Percentiles rank a stretch among this genome's conserved stretches.
Evolutionary conservation across 2,797 vertebrate species (phyloP).

Genomic region (Enteromius treurensis): DNA sequence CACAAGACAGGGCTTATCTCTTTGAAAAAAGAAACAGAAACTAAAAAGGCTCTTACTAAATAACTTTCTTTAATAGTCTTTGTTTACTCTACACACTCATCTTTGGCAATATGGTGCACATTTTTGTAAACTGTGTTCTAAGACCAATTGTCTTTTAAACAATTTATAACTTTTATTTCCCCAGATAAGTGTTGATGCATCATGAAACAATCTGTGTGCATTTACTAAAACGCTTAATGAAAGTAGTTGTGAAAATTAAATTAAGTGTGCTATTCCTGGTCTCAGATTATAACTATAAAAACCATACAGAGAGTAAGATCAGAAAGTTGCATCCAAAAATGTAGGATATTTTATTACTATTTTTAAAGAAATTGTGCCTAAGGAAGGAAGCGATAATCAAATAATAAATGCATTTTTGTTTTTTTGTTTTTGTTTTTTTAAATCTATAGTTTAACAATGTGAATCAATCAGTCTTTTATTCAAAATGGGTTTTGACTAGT

Average conservation of each 20-base stretch:
- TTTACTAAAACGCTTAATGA: not conserved
- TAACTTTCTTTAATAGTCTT: not conserved
- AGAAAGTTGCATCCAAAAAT: not conserved
- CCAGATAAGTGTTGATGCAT: not conserved
- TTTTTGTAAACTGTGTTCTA: not conserved
- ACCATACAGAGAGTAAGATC: not conserved
- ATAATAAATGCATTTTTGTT: not conserved
- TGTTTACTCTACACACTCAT: not conserved
- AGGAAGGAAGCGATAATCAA: not conserved
- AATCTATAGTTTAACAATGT: not conserved
- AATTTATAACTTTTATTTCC: not conserved
- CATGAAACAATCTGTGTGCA: not conserved
- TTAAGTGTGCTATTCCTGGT: not conserved
- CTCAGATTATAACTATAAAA: not conserved
- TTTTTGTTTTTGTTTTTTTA: too few relatives aligned
- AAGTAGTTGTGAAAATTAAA: not conserved
- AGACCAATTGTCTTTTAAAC: not conserved
- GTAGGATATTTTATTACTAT: not conserved
- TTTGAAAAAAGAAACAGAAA: not conserved
- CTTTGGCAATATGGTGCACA: not conserved
- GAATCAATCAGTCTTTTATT: not conserved
- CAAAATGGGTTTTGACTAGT: not conserved
- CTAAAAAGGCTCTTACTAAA: not conserved
- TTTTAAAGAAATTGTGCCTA: not conserved
- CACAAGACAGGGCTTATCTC: not conserved